Base-by-base conservation (phyloP, 2,113 vertebrate genomes). In the Mastomys coucha region DNA sequence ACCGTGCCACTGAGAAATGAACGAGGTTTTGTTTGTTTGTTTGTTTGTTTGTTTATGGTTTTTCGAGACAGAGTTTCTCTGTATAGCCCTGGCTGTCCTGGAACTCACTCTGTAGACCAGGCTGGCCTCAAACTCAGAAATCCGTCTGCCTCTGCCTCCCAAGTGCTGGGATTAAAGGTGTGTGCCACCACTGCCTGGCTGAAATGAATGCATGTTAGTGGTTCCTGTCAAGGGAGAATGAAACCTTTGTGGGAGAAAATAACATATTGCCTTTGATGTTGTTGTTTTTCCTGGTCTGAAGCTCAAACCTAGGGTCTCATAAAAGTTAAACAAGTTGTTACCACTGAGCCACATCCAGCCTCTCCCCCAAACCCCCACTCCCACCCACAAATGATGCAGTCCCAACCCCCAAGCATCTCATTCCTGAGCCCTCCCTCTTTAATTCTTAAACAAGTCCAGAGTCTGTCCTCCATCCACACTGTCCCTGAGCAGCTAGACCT, bases 171-270 rank as follows among this genome's bases (percentile, higher is more conserved):
- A 45, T 45, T 45, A 45, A 45, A 45, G 45, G 45, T 5, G 5
- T 45, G 5, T 45, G 45, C 45, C 45, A 45, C 45, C 5, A 45
- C 45, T 45, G 45, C 45, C 45, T 45, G 45, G 45, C 45, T 45
- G 45, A 45, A 45, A 45, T 45, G 45, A 45, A 45, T 5, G 3
- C 45, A 5, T 45, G 45, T 45, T 73, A 49, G 84, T 49, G 72
- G 89, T 94, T 80, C 84, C 90, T 87, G 65, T 9, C 31, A 78
- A 70, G 51, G 67, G 73, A 95, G 63, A 94, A 91, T 60, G 28
- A 86, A 89, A 76, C 36, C n/a, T 92, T 88, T 53, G 16, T 58
- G 14, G 42, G 33, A 42, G 22, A 4, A 6, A 67, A 73, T 36
- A 51, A 91, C 7, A 11, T 31, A 31, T 67, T 88, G 88, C 69